Percentiles rank a stretch among this genome's conserved stretches.
Evolutionary conservation across 2,113 vertebrate species (phyloP).

Genomic region (Lasiurus borealis): DNA sequence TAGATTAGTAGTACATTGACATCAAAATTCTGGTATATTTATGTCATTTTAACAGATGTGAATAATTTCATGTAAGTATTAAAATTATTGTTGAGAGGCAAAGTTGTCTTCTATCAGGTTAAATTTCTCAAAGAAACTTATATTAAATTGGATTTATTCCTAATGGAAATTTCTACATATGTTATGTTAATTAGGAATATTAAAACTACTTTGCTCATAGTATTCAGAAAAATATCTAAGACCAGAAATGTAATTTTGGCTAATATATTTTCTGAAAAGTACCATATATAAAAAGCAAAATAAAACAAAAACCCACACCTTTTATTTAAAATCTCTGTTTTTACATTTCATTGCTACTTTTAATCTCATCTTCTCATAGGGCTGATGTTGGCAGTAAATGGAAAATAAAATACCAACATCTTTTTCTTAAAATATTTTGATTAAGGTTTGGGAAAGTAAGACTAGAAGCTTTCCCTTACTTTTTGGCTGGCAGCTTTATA

Average conservation of each 20-base stretch:
- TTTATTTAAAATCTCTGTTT: not conserved
- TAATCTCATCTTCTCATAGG: not conserved
- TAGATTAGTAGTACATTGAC: not conserved
- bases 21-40: not conserved
- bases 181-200: not conserved
- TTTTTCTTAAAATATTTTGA: constrained; percentile 20
- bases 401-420: not conserved
- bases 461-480: not conserved
- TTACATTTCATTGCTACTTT: not conserved
- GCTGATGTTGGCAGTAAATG: not conserved
- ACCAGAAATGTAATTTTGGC: not conserved
- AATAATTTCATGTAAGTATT: not conserved
- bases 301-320: not conserved
- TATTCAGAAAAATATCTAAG: not conserved
- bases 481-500: not conserved
- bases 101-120: not conserved
- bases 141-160: not conserved
- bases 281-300: not conserved
- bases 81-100: not conserved
- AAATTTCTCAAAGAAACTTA: not conserved
- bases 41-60: not conserved
- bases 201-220: not conserved
- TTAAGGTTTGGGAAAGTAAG: constrained; percentile 1
- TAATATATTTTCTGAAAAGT: not conserved
- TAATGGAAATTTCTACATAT: not conserved